Evolutionary conservation across 2,888 invertebrate species (phyloP).

Genomic region (Sarcophaga subvicina): DNA sequence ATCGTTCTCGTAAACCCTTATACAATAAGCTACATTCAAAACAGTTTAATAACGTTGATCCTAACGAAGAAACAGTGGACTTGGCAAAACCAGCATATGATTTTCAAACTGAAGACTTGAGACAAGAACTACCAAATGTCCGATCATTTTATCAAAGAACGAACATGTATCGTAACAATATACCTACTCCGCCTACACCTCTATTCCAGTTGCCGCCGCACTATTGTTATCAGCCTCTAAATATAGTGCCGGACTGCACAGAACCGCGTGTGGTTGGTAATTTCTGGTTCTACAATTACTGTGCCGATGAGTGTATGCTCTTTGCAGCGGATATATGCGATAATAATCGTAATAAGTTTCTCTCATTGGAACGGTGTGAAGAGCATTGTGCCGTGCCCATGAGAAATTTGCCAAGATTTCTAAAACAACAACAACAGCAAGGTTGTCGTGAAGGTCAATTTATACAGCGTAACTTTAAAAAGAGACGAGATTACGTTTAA

Average conservation of each 20-base stretch:
- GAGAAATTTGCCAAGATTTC: slow-evolving; percentile 38
- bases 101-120: slow-evolving; percentile 40
- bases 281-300: slow-evolving; percentile 78
- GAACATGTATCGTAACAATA: background rate
- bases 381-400: slow-evolving; percentile 68
- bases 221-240: slow-evolving; percentile 74
- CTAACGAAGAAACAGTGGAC: background rate
- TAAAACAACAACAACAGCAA: slow-evolving; percentile 41
- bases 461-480: slow-evolving; percentile 47
- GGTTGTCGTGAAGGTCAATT: slow-evolving; percentile 28
- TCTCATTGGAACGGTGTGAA: slow-evolving; percentile 74
- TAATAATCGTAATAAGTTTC: slow-evolving; percentile 76
- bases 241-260: slow-evolving; percentile 60
- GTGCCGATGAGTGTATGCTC: slow-evolving; percentile 76
- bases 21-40: background rate
- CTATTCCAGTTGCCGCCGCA: background rate
- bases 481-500: slow-evolving; percentile 34
- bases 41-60: slow-evolving; percentile 4
- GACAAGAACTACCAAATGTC: slow-evolving; percentile 28
- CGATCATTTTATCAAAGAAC: background rate
- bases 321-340: slow-evolving; percentile 76
- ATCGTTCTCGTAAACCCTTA: background rate
- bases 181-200: slow-evolving; percentile 22
- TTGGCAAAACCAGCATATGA: slow-evolving; percentile 21
- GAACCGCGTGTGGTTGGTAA: slow-evolving; percentile 79